phyloP scores from a whole-genome alignment of 2,797 vertebrate genomes.

The Alcedo quadribrachys region DNA sequence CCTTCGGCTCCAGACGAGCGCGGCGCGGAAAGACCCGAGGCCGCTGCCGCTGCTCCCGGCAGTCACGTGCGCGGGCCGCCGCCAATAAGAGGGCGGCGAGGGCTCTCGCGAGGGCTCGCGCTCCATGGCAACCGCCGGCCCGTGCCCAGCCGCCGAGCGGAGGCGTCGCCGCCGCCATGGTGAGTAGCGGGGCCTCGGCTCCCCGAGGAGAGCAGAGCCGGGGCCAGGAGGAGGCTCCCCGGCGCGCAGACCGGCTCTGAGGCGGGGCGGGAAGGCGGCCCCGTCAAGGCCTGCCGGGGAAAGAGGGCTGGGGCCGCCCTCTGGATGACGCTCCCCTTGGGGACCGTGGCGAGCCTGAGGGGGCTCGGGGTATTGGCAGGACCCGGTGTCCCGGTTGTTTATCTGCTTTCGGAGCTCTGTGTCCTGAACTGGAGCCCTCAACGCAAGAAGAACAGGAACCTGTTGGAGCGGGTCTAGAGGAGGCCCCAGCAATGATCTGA shows the following conservation, averaged over 20 bases:
- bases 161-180: neutral
- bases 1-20: too few relatives aligned
- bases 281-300: neutral
- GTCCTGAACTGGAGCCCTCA: too few relatives aligned
- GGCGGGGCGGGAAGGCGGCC: neutral
- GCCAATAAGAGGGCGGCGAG: neutral
- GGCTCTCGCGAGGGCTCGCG: neutral
- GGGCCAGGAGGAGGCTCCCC: neutral
- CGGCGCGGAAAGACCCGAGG: too few relatives aligned
- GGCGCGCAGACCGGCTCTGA: neutral
- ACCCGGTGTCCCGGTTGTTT: accelerated
- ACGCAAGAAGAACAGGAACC: too few relatives aligned
- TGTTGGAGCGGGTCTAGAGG: too few relatives aligned
- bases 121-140: neutral
- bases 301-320: neutral
- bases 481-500: too few relatives aligned
- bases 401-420: too few relatives aligned
- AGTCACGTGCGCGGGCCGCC: neutral
- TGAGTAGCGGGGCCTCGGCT: neutral
- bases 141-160: neutral
- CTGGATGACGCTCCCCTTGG: too few relatives aligned
- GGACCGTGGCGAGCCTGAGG: too few relatives aligned
- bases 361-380: neutral
- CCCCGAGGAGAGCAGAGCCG: neutral
- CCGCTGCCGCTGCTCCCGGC: too few relatives aligned